Evolutionary conservation across 2,888 invertebrate genomes (phyloP).

Genomic region (Drosophila greeni): DNA sequence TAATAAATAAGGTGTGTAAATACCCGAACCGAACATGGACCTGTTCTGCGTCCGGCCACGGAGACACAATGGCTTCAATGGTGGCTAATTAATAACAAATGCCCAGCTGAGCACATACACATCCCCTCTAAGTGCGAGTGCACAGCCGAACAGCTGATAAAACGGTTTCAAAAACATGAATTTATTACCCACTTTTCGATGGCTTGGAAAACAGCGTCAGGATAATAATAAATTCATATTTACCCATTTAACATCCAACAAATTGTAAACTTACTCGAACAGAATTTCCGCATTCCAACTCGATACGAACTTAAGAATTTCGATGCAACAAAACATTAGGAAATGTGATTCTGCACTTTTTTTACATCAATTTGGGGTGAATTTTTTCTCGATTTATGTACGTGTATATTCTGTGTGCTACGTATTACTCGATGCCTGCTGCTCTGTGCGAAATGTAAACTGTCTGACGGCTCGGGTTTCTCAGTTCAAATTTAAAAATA

Average conservation of each 20-base stretch:
- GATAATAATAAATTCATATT: constrained; percentile 18
- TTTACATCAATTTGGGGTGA: constrained; percentile 15
- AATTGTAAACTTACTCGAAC: constrained; percentile 36
- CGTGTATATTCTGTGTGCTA: not conserved
- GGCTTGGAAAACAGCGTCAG: constrained; percentile 7
- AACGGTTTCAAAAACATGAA: not conserved
- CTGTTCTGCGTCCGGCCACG: constrained; percentile 51
- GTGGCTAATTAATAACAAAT: constrained; percentile 62
- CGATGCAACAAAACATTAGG: constrained; percentile 25
- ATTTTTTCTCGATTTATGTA: not conserved
- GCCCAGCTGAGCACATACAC: constrained; percentile 24
- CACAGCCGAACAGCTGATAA: constrained; percentile 19
- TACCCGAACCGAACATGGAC: constrained; percentile 35
- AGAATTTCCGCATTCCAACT: constrained; percentile 36
- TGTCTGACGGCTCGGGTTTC: not conserved
- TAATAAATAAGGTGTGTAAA: constrained; percentile 54
- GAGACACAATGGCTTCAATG: constrained; percentile 45
- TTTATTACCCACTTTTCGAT: not conserved
- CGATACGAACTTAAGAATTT: constrained; percentile 26
- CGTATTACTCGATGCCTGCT: constrained; percentile 22
- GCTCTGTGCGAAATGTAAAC: constrained; percentile 11
- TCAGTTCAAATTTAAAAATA: not conserved
- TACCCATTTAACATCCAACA: constrained; percentile 6
- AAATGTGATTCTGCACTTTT: constrained; percentile 2
- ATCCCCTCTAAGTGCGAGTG: constrained; percentile 3